Base-by-base conservation (phyloP, 2,113 vertebrate species). In the Bungarus multicinctus region DNA sequence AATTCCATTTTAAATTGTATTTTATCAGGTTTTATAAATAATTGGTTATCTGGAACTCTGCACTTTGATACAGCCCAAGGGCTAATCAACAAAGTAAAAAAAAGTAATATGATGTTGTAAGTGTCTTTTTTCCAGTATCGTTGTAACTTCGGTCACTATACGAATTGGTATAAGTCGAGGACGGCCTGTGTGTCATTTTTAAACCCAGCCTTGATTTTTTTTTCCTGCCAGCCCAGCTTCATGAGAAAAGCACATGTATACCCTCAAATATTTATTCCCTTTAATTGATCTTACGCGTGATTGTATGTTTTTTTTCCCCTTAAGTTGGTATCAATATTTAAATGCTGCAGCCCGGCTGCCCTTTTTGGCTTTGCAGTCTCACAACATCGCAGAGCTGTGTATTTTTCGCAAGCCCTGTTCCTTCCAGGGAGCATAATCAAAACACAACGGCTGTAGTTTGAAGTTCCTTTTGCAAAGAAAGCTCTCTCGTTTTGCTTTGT, bases 351-450 rank as follows among this genome's bases (percentile, higher is more conserved):
- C 86, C 89, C 5, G 1, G 1, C 6, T 11, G 89, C 12, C 69
- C 22, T 92, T 93, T 53, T 90, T 92, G 47, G 87, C 6, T 88
- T 90, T 1, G 23, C 39, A 50, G 34, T n/a, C 87, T 96, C 91
- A 89, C 45, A 25, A 94, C 18, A 91, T 87, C 85, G 87, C 12
- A 93, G 90, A 74, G 85, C 34, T 94, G 89, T 27, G 53, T 12
- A 47, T 74, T 81, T 89, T 93, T 27, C 90, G 89, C 90, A 95
- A 94, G 94, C 89, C 53, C 18, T 8, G 5, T 20, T 55, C 74
- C 55, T 89, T 92, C 64, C 94, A 95, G 89, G 93, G 87, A 18
- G 91, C 93, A 94, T 92, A 91, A 57, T 94, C 30, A 96, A 93
- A 96, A 74, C 25, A 3, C 1, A 96, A 96, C 47, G 90, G 16